These are phyloP conservation scores for Morone chrysops DNA, from an alignment of 2,113 vertebrate genomes.

Conservation along the genomic window DNA sequence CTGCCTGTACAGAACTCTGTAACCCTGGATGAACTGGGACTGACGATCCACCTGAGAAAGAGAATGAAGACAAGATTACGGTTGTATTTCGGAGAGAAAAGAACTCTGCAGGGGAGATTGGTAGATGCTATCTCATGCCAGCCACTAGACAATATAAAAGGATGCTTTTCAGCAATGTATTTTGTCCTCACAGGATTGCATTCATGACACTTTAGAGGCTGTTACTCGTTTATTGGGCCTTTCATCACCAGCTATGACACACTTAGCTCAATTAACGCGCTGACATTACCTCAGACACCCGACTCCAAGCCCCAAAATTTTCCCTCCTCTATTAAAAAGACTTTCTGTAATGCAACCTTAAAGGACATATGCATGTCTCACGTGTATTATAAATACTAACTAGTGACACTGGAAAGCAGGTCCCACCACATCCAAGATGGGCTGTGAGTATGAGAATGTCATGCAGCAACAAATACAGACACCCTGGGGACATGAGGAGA, in stretches of 20 bases:
- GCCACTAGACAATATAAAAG: slow-evolving; percentile 7
- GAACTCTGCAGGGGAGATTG: neutral
- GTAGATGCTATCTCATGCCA: neutral
- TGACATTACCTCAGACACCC: slow-evolving; percentile 62
- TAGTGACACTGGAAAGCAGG: slow-evolving; percentile 37
- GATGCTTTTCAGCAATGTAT: slow-evolving; percentile 29
- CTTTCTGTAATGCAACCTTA: slow-evolving; percentile 50
- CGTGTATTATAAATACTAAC: slow-evolving; percentile 68
- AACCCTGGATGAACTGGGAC: slow-evolving; percentile 98
- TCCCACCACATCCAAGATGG: neutral
- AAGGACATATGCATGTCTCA: slow-evolving; percentile 60
- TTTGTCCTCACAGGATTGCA: slow-evolving; percentile 38
- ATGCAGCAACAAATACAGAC: slow-evolving; percentile 41
- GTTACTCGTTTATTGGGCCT: slow-evolving; percentile 58
- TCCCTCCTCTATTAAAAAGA: slow-evolving; percentile 61
- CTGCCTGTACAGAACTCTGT: slow-evolving; percentile 94
- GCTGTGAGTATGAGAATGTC: slow-evolving; percentile 41
- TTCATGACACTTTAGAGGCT: slow-evolving; percentile 55
- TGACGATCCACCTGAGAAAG: slow-evolving; percentile 93
- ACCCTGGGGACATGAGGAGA: slow-evolving; percentile 40
- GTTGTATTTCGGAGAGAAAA: slow-evolving; percentile 9
- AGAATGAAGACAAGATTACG: slow-evolving; percentile 8
- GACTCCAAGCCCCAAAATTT: slow-evolving; percentile 18
- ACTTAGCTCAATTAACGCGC: slow-evolving; percentile 71
- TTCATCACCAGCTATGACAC: slow-evolving; percentile 69